Conservation (phyloP, 30 jellyfish, hydroid and myxozoan species). For the Pelagia noctiluca region DNA sequence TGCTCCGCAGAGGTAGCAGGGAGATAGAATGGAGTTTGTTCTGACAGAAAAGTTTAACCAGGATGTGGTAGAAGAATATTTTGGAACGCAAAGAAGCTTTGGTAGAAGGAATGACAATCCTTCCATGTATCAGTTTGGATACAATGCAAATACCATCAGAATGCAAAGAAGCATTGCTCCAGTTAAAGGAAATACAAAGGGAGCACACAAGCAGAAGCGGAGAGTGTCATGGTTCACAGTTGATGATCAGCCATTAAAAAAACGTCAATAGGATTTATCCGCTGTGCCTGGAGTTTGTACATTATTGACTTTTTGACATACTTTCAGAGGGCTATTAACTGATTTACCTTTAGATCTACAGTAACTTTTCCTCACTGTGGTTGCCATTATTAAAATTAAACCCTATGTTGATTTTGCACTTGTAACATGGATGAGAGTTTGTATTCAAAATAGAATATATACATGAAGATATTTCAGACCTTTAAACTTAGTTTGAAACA, state of each 20-base stretch:
- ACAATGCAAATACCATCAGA: constrained; percentile 13
- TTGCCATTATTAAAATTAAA: too few species aligned
- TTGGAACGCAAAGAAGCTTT: constrained; percentile 46
- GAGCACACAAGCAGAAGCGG: constrained; percentile 45
- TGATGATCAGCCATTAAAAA: constrained; percentile 29
- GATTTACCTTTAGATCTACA: too few species aligned
- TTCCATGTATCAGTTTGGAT: constrained; percentile 35
- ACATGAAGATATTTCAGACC: too few species aligned
- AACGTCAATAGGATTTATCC: constrained; percentile 2
- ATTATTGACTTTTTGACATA: too few species aligned
- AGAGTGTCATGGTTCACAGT: constrained; percentile 23
- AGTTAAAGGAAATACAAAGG: constrained; percentile 40
- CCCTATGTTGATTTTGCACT: too few species aligned
- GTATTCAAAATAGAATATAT: too few species aligned
- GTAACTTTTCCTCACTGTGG: too few species aligned
- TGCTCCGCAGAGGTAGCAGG: too few species aligned
- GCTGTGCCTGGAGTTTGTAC: too few species aligned
- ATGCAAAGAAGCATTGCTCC: constrained; percentile 19
- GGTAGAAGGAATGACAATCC: constrained; percentile 66
- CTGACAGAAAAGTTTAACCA: constrained; percentile 51
- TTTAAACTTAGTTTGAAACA: too few species aligned
- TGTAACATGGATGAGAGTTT: too few species aligned
- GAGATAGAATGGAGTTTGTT: constrained; percentile 44
- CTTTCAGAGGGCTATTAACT: too few species aligned
- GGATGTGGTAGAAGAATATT: constrained; percentile 56